Conservation (phyloP, 64 coral and sea anemone genomes). For the Acropora yongei region DNA sequence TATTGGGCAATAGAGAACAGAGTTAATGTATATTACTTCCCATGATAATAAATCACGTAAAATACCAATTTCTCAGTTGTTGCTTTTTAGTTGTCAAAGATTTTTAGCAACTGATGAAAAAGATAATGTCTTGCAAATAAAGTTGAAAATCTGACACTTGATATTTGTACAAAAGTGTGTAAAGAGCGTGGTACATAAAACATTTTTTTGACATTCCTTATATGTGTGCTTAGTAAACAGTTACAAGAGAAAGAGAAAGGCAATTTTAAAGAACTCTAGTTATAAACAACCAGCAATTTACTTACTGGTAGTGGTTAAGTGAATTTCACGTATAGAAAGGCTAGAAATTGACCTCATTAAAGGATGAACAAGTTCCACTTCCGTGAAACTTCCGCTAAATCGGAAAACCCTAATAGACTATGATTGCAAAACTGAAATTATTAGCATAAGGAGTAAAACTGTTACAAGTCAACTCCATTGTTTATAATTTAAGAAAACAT, state of each 20-base stretch:
- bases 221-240: not conserved
- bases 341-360: conserved; percentile 14
- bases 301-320: conserved; percentile 8
- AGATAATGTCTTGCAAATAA: not conserved
- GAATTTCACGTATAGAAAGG: conserved; percentile 20
- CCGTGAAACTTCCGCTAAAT: conserved; percentile 11
- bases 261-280: not conserved
- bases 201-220: not conserved
- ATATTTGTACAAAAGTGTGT: not conserved
- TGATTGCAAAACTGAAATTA: no score
- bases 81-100: no score
- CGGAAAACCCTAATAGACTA: conserved; percentile 1
- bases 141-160: not conserved
- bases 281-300: conserved; percentile 21
- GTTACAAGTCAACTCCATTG: no score
- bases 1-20: not conserved
- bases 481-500: no score
- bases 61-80: not conserved
- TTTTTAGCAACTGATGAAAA: not conserved
- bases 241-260: not conserved
- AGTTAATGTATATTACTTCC: not conserved
- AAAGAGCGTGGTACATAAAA: not conserved
- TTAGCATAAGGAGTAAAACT: no score
- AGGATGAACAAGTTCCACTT: not conserved
- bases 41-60: not conserved